These are phyloP conservation scores for Anguilla marmorata DNA, from an alignment of 2,797 vertebrate genomes.

Conservation along the genomic window DNA sequence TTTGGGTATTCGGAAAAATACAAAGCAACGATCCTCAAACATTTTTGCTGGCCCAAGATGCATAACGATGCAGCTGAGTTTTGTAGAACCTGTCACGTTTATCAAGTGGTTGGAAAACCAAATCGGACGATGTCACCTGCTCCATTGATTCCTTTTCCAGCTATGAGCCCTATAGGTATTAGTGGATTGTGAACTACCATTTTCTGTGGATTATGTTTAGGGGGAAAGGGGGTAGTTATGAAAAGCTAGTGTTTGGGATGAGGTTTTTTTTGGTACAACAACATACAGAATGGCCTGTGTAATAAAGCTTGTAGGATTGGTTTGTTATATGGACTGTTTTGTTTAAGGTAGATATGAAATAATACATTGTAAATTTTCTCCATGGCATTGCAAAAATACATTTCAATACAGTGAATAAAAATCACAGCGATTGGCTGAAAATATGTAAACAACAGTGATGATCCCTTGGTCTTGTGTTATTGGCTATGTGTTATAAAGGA, in stretches of 20 bases:
- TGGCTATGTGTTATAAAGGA: neutral
- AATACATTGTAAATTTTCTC: neutral
- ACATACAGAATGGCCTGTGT: too few species aligned
- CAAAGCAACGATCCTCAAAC: neutral
- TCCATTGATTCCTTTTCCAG: neutral
- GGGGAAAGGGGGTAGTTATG: too few species aligned
- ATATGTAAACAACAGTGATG: neutral
- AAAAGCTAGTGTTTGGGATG: too few species aligned
- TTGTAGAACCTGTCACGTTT: neutral
- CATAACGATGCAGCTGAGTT: neutral
- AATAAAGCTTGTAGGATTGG: neutral
- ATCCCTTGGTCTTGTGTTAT: neutral
- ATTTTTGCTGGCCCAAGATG: neutral
- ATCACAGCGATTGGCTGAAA: neutral
- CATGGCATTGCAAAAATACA: neutral
- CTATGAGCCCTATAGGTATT: neutral
- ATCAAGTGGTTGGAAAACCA: neutral
- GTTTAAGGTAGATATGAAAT: neutral
- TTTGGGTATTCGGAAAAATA: neutral
- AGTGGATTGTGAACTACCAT: neutral
- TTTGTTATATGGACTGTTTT: neutral
- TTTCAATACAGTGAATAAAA: neutral
- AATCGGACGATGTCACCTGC: neutral
- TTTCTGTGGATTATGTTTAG: too few species aligned
- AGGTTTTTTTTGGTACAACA: too few species aligned